Evolutionary conservation across 2,797 vertebrate species (phyloP).

Genomic region (Orientallactaga sibirica): DNA sequence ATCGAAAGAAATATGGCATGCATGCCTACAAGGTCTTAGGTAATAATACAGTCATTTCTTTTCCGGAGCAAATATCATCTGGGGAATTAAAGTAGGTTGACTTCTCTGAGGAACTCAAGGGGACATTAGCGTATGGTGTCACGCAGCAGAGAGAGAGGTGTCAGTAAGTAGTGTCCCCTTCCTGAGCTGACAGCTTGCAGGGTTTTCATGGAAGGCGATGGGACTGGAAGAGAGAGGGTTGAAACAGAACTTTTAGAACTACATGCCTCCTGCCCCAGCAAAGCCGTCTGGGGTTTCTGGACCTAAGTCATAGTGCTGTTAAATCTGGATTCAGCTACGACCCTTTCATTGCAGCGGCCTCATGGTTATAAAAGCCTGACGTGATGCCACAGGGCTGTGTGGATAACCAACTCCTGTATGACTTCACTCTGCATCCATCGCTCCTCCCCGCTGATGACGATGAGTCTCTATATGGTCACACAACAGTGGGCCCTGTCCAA

Average conservation of each 20-base stretch:
- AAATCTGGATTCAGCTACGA: neutral
- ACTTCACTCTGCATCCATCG: neutral
- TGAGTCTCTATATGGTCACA: neutral
- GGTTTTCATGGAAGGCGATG: neutral
- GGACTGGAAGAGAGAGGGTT: neutral
- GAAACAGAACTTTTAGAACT: neutral
- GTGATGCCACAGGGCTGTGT: neutral
- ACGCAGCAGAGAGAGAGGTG: neutral
- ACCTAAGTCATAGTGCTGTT: neutral
- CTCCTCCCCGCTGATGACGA: neutral
- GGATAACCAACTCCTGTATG: neutral
- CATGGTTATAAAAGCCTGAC: neutral
- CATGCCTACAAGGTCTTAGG: neutral
- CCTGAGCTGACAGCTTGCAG: neutral
- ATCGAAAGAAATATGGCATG: constrained; percentile 48
- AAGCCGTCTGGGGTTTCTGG: neutral
- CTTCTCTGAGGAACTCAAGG: neutral
- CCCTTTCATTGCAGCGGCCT: neutral
- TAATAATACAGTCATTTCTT: constrained; percentile 58
- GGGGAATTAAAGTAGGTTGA: constrained; percentile 53
- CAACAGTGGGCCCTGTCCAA: neutral
- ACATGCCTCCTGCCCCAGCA: neutral
- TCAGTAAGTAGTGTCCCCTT: neutral
- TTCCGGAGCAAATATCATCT: constrained; percentile 12
- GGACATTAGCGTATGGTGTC: neutral